Evolutionary conservation across 2,797 vertebrate species (phyloP).

Genomic region (Poeciliopsis paucimaculata): DNA sequence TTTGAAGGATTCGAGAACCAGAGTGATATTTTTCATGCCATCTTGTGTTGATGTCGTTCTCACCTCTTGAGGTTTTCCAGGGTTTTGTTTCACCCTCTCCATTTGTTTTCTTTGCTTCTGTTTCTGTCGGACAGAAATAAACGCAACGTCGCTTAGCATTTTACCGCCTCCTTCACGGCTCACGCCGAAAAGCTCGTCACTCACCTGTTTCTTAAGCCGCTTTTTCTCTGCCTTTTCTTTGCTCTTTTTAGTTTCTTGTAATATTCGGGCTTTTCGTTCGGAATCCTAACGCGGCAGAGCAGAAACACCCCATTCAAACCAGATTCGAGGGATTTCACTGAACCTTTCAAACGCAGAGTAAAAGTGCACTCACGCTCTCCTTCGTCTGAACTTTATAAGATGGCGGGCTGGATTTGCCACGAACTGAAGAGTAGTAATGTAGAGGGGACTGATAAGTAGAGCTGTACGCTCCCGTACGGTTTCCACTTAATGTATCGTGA

Average conservation of each 20-base stretch:
- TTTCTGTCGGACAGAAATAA: slow-evolving; percentile 47
- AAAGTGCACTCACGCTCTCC: slow-evolving; percentile 46
- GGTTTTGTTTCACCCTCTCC: slow-evolving; percentile 53
- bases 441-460: slow-evolving; percentile 7
- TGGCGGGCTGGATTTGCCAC: not conserved
- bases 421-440: not conserved
- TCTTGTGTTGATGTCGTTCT: not conserved
- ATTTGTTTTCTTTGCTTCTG: slow-evolving; percentile 61
- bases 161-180: not conserved
- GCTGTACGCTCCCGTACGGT: not conserved
- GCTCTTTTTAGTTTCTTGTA: slow-evolving; percentile 49
- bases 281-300: slow-evolving; percentile 41
- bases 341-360: not conserved
- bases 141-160: not conserved
- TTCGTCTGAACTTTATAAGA: slow-evolving; percentile 14
- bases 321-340: not conserved
- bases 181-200: fast-evolving
- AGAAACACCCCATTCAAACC: not conserved
- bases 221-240: slow-evolving; percentile 70
- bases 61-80: slow-evolving; percentile 42
- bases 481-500: slow-evolving; percentile 11
- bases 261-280: slow-evolving; percentile 44
- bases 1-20: not conserved
- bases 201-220: slow-evolving; percentile 68
- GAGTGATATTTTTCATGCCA: not conserved